Percentiles rank a stretch among this genome's conserved stretches.
Evolutionary conservation across 2,888 invertebrate genomes (phyloP).

Genomic region (Girardia tigrina): DNA sequence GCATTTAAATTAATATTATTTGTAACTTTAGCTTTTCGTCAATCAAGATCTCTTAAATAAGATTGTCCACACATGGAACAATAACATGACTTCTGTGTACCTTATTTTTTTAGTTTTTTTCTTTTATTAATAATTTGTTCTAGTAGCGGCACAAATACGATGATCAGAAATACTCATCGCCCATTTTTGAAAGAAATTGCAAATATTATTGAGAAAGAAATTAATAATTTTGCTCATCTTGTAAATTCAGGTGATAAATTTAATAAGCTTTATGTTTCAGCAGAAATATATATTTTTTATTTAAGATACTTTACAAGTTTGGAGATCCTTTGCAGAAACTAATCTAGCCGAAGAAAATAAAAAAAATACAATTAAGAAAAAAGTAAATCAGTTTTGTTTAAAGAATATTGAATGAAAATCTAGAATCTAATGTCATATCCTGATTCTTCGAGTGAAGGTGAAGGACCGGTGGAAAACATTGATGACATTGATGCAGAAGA

Average conservation of each 20-base stretch:
- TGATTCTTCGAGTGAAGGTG: not conserved
- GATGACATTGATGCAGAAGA: not conserved
- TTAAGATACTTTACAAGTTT: not conserved
- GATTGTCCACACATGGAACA: not conserved
- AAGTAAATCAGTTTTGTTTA: not conserved
- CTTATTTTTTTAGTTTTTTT: not conserved
- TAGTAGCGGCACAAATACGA: not conserved
- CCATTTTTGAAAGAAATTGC: slow-evolving; percentile 23
- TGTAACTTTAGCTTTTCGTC: not conserved
- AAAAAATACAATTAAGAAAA: not conserved
- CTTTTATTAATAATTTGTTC: not conserved
- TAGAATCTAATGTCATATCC: not conserved
- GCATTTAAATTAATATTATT: not conserved
- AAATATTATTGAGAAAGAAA: not conserved
- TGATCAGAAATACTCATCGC: not conserved
- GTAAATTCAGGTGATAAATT: not conserved
- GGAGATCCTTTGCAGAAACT: not conserved
- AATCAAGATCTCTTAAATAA: not conserved
- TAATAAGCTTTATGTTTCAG: not conserved
- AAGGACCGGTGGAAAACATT: not conserved
- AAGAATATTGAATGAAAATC: not conserved
- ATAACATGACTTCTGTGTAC: not conserved
- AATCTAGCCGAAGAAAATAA: not conserved
- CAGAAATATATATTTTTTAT: too few species aligned
- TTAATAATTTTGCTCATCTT: not conserved